These are phyloP conservation scores for Sphaeramia orbicularis DNA, from an alignment of 2,797 vertebrate species.

Conservation along the genomic window DNA sequence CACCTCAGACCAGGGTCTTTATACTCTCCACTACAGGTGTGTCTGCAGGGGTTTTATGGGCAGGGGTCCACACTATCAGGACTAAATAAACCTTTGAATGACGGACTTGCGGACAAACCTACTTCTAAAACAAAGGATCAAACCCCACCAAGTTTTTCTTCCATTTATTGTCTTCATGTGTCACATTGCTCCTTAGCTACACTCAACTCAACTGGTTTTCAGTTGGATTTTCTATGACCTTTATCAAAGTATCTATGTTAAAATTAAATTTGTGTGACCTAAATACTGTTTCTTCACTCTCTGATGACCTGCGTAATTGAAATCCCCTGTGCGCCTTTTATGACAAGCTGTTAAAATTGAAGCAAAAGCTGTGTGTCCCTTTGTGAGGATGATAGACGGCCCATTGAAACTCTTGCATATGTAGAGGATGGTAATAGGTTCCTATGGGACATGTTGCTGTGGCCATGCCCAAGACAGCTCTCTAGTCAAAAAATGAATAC, in stretches of 20 bases:
- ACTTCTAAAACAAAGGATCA: conserved; percentile 33
- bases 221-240: conserved; percentile 23
- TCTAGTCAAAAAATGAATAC: conserved; percentile 53
- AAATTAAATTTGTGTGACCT: conserved; percentile 60
- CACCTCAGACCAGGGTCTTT: conserved; percentile 58
- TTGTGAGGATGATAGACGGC: conserved; percentile 77
- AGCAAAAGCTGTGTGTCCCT: conserved; percentile 66
- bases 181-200: not conserved
- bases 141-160: conserved; percentile 6
- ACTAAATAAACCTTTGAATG: conserved; percentile 52
- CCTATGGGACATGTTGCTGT: conserved; percentile 76
- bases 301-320: conserved; percentile 69
- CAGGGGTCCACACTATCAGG: conserved; percentile 31
- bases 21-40: conserved; percentile 62
- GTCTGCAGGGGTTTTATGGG: conserved; percentile 59
- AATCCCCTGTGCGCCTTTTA: conserved; percentile 58
- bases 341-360: conserved; percentile 75
- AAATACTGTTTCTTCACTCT: conserved; percentile 56
- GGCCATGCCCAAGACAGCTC: conserved; percentile 40
- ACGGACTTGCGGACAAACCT: conserved; percentile 47
- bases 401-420: conserved; percentile 76
- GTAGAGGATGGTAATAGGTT: conserved; percentile 79
- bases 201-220: conserved; percentile 21
- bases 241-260: conserved; percentile 32
- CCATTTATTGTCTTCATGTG: conserved; percentile 7